Evolutionary conservation across 2,888 invertebrate species (phyloP), one percentile per base, ranked within the genome.

Genomic region (Blera fallax): DNA sequence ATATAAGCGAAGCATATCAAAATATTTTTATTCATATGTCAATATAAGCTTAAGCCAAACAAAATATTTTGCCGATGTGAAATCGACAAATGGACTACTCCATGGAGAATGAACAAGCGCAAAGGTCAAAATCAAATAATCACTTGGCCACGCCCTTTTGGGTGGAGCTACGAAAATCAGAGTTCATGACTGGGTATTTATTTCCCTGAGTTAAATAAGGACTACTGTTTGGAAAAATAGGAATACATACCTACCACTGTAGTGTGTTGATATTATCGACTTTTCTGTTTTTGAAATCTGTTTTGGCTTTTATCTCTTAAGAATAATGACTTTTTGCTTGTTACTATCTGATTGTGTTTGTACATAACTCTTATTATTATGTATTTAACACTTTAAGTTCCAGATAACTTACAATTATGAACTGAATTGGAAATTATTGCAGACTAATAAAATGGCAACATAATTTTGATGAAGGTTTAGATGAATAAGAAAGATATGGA

Each of bases 51-150:
- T 80, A 74, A 43, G 50, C 34, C 62, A 45, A 64, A 70, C 62
- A 43, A 79, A 80, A 85, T 70, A 84, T 76, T 80, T 80, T 80
- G 80, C 65, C 58, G 65, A 78, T 78, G 72, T 60, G 83, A 67
- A 78, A 83, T 83, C 78, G 82, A 83, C 82, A 83, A 83, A 79
- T 79, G 79, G 83, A 79, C 83, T 74, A 76, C 85, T 81, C 81
- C 76, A 85, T 81, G 56, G 85, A 87, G 82, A 87, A 82, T 82
- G 87, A 87, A 87, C 87, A 87, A 87, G 87, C 87, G 87, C 87
- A 87, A 87, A 87, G 73, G 87, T 87, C 87, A 87, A 82, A 87
- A 87, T 82, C 82, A 78, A 87, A 85, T 85, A 85, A 85, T 85
- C 85, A 85, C 70, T 65, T 67, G 65, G 76, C 81, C 81, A 76